phyloP scores from a whole-genome alignment of 2,113 vertebrate genomes.

The Varanus komodoensis region DNA sequence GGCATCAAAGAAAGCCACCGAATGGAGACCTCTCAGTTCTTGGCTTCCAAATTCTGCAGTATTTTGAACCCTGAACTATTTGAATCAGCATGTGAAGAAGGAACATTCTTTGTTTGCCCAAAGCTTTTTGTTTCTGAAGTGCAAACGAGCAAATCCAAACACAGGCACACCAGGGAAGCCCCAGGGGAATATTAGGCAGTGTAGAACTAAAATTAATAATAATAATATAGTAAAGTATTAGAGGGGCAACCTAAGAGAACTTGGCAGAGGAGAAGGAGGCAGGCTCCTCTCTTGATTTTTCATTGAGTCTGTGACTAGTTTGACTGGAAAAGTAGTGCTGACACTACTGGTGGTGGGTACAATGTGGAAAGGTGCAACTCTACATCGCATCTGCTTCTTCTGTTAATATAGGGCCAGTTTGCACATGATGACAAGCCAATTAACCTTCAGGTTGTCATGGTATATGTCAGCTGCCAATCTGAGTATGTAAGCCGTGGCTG shows the following conservation, averaged over 20 bases:
- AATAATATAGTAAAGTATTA: background rate
- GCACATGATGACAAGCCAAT: too few relatives aligned
- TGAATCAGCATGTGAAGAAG: background rate
- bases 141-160: background rate
- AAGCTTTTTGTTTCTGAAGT: constrained; percentile 6
- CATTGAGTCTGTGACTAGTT: background rate
- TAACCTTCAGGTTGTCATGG: too few relatives aligned
- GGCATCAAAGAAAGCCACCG: background rate
- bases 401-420: too few relatives aligned
- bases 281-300: background rate
- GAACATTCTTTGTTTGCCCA: rapidly evolving
- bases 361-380: background rate
- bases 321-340: background rate
- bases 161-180: background rate
- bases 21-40: background rate
- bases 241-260: background rate
- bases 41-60: background rate
- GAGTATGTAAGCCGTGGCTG: too few relatives aligned
- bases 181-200: background rate
- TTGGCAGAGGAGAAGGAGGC: background rate
- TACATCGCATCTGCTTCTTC: too few relatives aligned
- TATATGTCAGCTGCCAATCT: too few relatives aligned
- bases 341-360: background rate
- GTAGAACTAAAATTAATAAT: too few relatives aligned
- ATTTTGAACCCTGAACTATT: constrained; percentile 1